These are phyloP conservation scores for Orbicella faveolata DNA, from an alignment of 64 coral and sea anemone genomes.

Conservation along the genomic window DNA sequence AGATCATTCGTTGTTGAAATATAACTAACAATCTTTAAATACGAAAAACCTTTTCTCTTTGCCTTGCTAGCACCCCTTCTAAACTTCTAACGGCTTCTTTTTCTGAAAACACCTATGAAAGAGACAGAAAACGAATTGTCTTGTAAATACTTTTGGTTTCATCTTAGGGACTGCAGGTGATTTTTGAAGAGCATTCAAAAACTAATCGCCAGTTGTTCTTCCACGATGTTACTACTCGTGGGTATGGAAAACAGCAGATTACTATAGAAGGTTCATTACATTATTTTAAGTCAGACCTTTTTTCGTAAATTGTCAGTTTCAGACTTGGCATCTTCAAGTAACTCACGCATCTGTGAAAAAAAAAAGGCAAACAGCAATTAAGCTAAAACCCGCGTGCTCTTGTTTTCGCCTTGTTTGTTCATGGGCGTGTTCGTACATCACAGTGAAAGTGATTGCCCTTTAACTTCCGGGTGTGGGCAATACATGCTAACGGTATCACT, in stretches of 20 bases:
- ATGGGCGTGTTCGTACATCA: too few species aligned
- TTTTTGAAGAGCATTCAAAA: too few species aligned
- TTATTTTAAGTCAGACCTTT: slow-evolving; percentile 44
- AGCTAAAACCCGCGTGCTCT: too few species aligned
- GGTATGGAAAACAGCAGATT: neutral
- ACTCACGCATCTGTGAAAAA: slow-evolving; percentile 45
- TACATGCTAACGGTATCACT: too few species aligned
- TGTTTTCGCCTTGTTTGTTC: too few species aligned
- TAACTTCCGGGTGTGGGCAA: too few species aligned
- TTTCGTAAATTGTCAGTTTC: slow-evolving; percentile 75
- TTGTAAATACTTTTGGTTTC: neutral
- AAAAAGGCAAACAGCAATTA: neutral
- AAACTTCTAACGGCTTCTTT: slow-evolving; percentile 83
- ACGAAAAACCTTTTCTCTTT: slow-evolving; percentile 76
- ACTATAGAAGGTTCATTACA: neutral
- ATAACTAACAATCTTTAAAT: neutral
- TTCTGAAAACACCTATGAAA: slow-evolving; percentile 76
- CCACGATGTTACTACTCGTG: too few species aligned
- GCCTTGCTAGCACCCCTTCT: slow-evolving; percentile 75
- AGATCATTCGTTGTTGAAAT: neutral
- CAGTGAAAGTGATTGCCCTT: too few species aligned
- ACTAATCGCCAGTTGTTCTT: too few species aligned
- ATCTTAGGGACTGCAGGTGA: too few species aligned
- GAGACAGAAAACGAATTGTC: neutral
- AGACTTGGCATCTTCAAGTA: slow-evolving; percentile 74